Conservation (phyloP, 1,140 invertebrate species). For the Odontomachus brunneus region DNA sequence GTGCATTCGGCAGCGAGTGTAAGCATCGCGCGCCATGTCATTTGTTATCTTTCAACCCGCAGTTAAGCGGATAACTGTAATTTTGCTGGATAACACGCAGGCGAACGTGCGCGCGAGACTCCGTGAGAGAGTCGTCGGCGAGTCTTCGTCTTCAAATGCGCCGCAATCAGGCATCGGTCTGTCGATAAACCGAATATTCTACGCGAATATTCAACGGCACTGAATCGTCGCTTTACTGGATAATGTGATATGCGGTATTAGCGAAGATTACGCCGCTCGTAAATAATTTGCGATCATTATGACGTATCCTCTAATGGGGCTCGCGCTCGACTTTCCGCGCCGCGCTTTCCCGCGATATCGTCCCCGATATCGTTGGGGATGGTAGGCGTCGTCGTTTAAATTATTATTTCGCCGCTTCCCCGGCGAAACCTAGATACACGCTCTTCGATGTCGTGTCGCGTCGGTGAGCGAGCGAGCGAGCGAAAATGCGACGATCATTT, state of each 20-base stretch:
- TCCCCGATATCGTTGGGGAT: not conserved
- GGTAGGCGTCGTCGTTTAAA: not conserved
- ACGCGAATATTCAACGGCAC: constrained; percentile 25
- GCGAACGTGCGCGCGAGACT: too few relatives aligned
- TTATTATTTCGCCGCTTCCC: constrained; percentile 16
- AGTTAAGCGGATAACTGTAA: constrained; percentile 13
- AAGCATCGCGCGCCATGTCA: not conserved
- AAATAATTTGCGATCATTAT: constrained; percentile 39
- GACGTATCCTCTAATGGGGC: constrained; percentile 2
- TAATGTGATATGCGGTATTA: constrained; percentile 22
- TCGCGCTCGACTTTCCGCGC: not conserved
- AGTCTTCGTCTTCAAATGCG: not conserved
- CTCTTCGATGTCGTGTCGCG: not conserved
- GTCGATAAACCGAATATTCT: not conserved
- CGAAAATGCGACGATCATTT: constrained; percentile 55
- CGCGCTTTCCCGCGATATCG: not conserved
- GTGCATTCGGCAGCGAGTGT: not conserved
- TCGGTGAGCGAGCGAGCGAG: not conserved
- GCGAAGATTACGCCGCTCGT: constrained; percentile 12
- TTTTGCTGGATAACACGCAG: not conserved
- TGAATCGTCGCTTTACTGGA: not conserved
- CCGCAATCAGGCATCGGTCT: not conserved
- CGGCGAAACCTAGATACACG: not conserved
- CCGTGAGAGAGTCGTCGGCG: too few relatives aligned
- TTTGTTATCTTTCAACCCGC: constrained; percentile 9